Evolutionary conservation across 53 echinoderm and acorn worm species (phyloP), one percentile per base, ranked within the genome.

Genomic region (Antedon mediterranea): DNA sequence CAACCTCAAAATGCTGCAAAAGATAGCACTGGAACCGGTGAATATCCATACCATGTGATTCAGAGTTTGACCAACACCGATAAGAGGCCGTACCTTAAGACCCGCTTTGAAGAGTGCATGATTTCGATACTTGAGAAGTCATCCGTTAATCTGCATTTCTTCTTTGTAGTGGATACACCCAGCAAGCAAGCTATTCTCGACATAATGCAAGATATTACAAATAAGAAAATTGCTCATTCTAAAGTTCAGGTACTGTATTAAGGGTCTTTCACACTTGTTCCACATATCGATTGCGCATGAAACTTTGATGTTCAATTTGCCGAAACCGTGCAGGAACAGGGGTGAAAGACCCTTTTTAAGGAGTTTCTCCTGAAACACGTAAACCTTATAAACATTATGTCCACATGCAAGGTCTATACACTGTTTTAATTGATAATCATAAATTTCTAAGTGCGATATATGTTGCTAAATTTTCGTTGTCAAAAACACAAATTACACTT

Each of bases 191-290:
- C 82, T 77, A 73, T 94, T 73, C 83, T 75, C n/a, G 76, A 81
- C 13, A 81, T 84, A n/a, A 31, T 94, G 44, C 94, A 94, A 72
- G 82, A 89, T 30, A 85, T 91, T 41, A 90, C 88, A 37, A 84
- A 94, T 80, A 78, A 85, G 37, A 78, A 83, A 37, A 82, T 91
- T 79, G 83, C 94, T 29, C 89, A 77, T 79, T 82, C 78, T 4
- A 87, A 91, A 79, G 91, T 91, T 85, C 90, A 94, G 90, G 94
- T 94, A 72, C n/a, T n/a, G n/a, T n/a, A n/a, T n/a, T n/a, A n/a
- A n/a, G n/a, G n/a, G n/a, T n/a, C n/a, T n/a, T n/a, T n/a, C n/a
- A n/a, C n/a, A n/a, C n/a, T n/a, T n/a, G n/a, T n/a, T n/a, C n/a
- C n/a, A n/a, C n/a, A n/a, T n/a, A n/a, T n/a, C n/a, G n/a, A n/a